Conservation (phyloP, 2,888 invertebrate genomes). For the Choristoneura rosaceana region DNA sequence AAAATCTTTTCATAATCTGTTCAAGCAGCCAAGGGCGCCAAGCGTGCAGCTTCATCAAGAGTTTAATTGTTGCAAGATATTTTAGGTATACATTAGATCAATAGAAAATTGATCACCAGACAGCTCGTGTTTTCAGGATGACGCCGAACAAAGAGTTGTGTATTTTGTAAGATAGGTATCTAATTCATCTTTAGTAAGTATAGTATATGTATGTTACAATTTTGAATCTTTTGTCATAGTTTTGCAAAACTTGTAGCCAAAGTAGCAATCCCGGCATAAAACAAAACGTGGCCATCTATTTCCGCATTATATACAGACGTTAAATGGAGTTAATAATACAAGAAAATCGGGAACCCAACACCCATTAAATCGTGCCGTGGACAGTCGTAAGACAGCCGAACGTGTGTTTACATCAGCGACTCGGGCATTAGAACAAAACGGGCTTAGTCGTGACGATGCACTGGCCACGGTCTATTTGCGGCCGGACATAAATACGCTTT, state of each 20-base stretch:
- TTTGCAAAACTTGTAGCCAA: too few species aligned
- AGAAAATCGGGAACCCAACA: slow-evolving; percentile 18
- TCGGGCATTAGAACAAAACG: slow-evolving; percentile 53
- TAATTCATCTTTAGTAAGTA: too few species aligned
- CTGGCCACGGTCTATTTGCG: slow-evolving; percentile 57
- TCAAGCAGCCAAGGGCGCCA: background rate
- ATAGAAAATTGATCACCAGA: too few species aligned
- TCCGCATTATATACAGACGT: too few species aligned
- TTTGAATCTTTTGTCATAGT: too few species aligned
- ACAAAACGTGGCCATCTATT: too few species aligned
- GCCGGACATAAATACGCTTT: slow-evolving; percentile 65
- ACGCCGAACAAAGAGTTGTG: too few species aligned
- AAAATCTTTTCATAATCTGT: background rate
- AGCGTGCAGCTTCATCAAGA: slow-evolving; percentile 2
- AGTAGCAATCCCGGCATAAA: too few species aligned
- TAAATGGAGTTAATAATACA: background rate
- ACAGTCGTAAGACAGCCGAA: slow-evolving; percentile 8
- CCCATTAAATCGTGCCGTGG: slow-evolving; percentile 13
- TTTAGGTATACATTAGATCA: too few species aligned
- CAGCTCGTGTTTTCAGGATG: too few species aligned
- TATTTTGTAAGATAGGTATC: background rate
- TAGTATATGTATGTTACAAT: too few species aligned
- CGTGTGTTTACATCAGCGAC: slow-evolving; percentile 41
- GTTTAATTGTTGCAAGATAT: slow-evolving; percentile 12
- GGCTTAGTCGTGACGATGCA: slow-evolving; percentile 49